These are phyloP conservation scores for Dinomys branickii DNA, from an alignment of 2,113 vertebrate species.

Conservation along the genomic window DNA sequence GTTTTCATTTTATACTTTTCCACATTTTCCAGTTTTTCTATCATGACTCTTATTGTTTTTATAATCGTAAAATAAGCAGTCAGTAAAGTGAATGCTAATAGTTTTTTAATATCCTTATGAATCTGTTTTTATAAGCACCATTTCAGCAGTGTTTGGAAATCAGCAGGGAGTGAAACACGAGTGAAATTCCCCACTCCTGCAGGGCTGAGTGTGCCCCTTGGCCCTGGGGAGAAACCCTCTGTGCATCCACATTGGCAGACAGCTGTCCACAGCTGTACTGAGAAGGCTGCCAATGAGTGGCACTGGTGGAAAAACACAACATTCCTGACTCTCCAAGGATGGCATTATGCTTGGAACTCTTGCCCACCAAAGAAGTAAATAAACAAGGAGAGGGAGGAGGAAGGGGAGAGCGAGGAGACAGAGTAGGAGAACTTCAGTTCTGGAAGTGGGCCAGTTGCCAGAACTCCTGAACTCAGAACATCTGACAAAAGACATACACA, in stretches of 20 bases:
- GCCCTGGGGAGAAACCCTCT: conserved; percentile 57
- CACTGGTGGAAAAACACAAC: conserved; percentile 77
- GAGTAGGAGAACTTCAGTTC: conserved; percentile 2
- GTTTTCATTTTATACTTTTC: conserved; percentile 34
- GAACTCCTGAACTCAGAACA: neutral
- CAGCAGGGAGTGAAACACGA: conserved; percentile 67
- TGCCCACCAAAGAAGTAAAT: conserved; percentile 69
- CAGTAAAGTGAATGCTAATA: conserved; percentile 44
- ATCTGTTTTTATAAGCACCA: conserved; percentile 64
- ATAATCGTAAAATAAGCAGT: conserved; percentile 58
- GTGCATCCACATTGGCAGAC: conserved; percentile 66
- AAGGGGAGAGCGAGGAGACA: neutral
- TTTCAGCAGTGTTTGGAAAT: conserved; percentile 66
- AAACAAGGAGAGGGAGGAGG: conserved; percentile 41
- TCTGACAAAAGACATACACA: neutral
- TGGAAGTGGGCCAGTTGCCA: conserved; percentile 1
- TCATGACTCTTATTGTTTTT: conserved; percentile 34
- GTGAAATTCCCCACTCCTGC: conserved; percentile 61
- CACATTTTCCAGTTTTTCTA: conserved; percentile 47
- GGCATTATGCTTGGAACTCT: conserved; percentile 67
- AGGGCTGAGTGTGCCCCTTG: conserved; percentile 53
- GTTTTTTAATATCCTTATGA: conserved; percentile 65
- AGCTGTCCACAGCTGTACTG: conserved; percentile 78
- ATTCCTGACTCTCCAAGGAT: conserved; percentile 74
- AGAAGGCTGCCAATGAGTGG: conserved; percentile 61